Conservation (phyloP, 1,140 invertebrate genomes). For the Temnothorax nylanderi region DNA sequence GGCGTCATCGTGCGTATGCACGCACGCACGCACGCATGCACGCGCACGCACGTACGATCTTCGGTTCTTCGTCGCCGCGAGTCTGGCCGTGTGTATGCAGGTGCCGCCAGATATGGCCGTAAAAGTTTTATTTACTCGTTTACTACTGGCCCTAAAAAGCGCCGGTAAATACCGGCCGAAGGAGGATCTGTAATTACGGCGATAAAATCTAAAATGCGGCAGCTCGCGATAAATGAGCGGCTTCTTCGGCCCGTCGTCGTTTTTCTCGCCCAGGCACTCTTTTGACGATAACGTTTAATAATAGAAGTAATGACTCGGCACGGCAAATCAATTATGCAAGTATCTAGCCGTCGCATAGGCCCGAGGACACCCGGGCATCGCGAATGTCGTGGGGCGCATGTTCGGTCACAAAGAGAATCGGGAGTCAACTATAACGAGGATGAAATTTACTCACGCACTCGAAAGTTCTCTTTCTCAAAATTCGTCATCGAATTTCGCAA, state of each 20-base stretch:
- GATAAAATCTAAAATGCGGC: slow-evolving; percentile 58
- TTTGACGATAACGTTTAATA: slow-evolving; percentile 33
- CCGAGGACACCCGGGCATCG: too few relatives aligned
- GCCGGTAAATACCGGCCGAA: slow-evolving; percentile 57
- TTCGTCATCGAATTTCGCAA: slow-evolving; percentile 11
- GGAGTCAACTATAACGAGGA: not conserved
- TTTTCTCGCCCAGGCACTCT: not conserved
- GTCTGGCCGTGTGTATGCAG: slow-evolving; percentile 32
- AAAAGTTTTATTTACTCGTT: slow-evolving; percentile 63
- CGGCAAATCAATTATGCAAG: slow-evolving; percentile 2
- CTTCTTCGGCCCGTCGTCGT: slow-evolving; percentile 14
- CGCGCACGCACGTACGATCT: slow-evolving; percentile 28
- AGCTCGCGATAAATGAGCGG: slow-evolving; percentile 48
- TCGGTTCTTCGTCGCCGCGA: slow-evolving; percentile 26
- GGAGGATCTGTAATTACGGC: slow-evolving; percentile 55
- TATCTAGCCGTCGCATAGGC: not conserved
- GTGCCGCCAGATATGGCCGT: slow-evolving; percentile 54
- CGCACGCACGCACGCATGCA: not conserved
- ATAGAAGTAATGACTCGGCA: not conserved
- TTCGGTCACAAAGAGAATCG: not conserved
- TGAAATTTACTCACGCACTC: not conserved
- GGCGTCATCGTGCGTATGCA: slow-evolving; percentile 24
- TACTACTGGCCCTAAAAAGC: slow-evolving; percentile 56
- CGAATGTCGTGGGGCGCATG: not conserved
- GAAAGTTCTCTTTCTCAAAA: not conserved